Percentiles rank a stretch among this genome's conserved stretches.
phyloP scores from a whole-genome alignment of 2,113 vertebrate species.

The Zosterops lateralis region DNA sequence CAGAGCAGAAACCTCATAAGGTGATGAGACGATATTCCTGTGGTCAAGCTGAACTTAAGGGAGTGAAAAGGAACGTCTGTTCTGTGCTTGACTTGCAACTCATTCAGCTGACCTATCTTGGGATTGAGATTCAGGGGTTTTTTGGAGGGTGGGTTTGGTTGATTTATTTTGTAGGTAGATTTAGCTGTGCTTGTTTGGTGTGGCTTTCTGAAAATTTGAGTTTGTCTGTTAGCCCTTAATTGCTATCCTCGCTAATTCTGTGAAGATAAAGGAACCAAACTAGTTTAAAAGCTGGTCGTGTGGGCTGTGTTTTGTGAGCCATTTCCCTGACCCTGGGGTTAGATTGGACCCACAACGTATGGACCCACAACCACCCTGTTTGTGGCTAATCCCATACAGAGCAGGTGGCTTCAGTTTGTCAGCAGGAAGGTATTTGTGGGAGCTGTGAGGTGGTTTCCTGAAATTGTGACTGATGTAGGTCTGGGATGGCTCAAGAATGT shows the following conservation, averaged over 20 bases:
- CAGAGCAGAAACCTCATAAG: not conserved
- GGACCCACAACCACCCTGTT: not conserved
- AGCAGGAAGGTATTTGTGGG: not conserved
- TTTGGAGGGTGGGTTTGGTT: accelerated
- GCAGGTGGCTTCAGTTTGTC: not conserved
- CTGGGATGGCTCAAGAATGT: not conserved
- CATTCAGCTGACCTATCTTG: not conserved
- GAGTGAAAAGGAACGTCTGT: not conserved
- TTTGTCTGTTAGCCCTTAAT: not conserved
- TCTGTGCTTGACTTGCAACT: not conserved
- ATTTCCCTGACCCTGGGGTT: not conserved
- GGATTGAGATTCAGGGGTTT: not conserved
- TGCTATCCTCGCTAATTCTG: not conserved
- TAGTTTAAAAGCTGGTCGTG: not conserved
- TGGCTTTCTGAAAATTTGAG: not conserved
- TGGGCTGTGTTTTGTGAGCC: not conserved
- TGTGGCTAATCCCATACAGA: not conserved
- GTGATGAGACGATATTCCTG: not conserved
- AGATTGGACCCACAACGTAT: not conserved
- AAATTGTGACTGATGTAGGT: not conserved
- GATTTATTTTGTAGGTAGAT: not conserved
- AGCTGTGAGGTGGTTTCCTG: not conserved
- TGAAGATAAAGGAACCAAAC: not conserved
- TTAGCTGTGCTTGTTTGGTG: not conserved
- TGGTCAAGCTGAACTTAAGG: not conserved